Percentiles rank a stretch among this genome's conserved stretches.
These are phyloP conservation scores for Lepidonotus clava DNA, from an alignment of 2,888 invertebrate species.

Conservation along the genomic window DNA sequence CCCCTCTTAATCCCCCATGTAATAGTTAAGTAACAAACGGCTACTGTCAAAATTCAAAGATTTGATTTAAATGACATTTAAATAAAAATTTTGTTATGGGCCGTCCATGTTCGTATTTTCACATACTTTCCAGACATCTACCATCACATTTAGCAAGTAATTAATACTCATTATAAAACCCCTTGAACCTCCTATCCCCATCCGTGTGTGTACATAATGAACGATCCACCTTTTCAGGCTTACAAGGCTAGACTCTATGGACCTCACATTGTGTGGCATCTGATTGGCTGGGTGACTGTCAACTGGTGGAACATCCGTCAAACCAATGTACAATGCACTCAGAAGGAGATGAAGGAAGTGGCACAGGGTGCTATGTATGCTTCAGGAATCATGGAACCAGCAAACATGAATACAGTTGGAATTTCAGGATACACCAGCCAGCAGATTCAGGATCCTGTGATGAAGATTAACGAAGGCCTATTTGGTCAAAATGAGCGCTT, in stretches of 20 bases:
- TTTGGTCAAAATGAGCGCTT: background rate
- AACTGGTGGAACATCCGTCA: conserved; percentile 13
- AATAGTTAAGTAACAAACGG: too few relatives aligned
- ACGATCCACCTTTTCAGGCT: background rate
- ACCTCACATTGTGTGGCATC: conserved; percentile 17
- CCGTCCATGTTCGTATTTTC: too few relatives aligned
- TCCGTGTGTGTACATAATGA: too few relatives aligned
- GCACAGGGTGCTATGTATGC: conserved; percentile 5
- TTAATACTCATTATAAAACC: too few relatives aligned
- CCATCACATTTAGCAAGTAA: too few relatives aligned
- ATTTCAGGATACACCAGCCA: background rate
- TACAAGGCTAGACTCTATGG: conserved; percentile 44
- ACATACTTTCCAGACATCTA: too few relatives aligned
- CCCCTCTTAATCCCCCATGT: too few relatives aligned
- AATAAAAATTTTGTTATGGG: too few relatives aligned
- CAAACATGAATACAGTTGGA: background rate
- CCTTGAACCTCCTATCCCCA: too few relatives aligned
- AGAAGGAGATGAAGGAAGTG: background rate
- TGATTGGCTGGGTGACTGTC: conserved; percentile 17
- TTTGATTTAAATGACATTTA: too few relatives aligned
- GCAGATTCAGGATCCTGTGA: background rate
- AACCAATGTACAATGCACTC: background rate
- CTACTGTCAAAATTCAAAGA: too few relatives aligned
- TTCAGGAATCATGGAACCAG: background rate
- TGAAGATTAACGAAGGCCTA: background rate